Evolutionary conservation across 2,113 vertebrate genomes (phyloP).

Genomic region (Bostrychus sinensis): DNA sequence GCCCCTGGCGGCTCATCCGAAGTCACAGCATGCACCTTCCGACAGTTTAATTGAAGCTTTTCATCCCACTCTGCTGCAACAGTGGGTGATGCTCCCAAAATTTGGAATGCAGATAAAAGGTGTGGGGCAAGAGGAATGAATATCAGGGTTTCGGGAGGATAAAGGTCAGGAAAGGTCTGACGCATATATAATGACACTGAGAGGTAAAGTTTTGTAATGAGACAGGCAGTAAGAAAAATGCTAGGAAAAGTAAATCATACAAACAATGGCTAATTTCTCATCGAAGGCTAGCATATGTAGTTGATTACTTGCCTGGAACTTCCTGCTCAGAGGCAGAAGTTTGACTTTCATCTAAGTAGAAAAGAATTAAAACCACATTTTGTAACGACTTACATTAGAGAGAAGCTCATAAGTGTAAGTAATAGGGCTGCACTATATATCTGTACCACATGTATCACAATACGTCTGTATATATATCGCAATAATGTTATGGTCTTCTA

Average conservation of each 20-base stretch:
- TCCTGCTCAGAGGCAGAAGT: conserved; percentile 58
- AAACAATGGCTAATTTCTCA: not conserved
- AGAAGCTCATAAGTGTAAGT: no score
- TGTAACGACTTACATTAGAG: not conserved
- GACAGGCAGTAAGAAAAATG: not conserved
- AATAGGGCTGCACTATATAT: no score
- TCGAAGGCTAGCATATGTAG: not conserved
- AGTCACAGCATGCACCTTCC: conserved; percentile 57
- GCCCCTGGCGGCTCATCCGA: conserved; percentile 52
- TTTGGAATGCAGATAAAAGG: conserved; percentile 56
- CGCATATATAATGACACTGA: conserved; percentile 21
- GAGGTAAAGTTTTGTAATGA: conserved; percentile 3
- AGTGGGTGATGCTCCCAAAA: conserved; percentile 42
- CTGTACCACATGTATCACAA: no score
- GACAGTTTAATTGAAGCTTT: conserved; percentile 51
- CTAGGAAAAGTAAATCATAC: not conserved
- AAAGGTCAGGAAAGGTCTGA: conserved; percentile 12
- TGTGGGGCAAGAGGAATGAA: conserved; percentile 37
- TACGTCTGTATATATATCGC: no score
- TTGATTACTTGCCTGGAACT: conserved; percentile 68
- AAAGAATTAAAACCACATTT: conserved; percentile 7
- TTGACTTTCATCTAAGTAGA: conserved; percentile 52
- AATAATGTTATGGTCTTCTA: no score
- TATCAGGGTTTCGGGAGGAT: conserved; percentile 19
- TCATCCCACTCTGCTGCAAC: conserved; percentile 34